phyloP scores from a whole-genome alignment of 2,113 vertebrate species.

The Bubalus kerabau region DNA sequence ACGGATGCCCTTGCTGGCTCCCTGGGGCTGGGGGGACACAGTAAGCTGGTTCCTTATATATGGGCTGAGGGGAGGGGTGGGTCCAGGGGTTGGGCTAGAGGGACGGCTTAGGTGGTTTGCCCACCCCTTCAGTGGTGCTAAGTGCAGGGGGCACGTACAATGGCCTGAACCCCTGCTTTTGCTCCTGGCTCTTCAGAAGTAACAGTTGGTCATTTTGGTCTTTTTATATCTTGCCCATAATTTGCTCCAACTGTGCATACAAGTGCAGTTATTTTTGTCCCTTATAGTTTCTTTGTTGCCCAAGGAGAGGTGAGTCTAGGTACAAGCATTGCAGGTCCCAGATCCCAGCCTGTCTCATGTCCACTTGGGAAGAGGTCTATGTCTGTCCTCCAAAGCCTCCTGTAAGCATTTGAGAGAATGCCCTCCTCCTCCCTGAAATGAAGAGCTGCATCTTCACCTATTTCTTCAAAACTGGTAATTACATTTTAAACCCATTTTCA shows the following conservation, averaged over 20 bases:
- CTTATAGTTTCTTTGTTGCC: neutral
- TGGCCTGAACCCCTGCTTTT: neutral
- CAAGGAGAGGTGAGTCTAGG: neutral
- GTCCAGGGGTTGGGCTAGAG: neutral
- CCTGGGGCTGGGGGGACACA: accelerated
- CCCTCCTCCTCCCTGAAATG: neutral
- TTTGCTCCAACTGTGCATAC: neutral
- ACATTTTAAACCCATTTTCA: accelerated
- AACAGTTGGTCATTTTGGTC: neutral
- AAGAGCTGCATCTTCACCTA: accelerated
- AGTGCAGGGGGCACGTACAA: neutral
- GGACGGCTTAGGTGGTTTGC: too few relatives aligned
- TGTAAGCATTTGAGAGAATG: accelerated
- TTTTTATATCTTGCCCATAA: neutral
- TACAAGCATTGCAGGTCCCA: neutral
- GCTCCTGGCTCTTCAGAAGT: neutral
- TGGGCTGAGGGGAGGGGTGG: neutral
- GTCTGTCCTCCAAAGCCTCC: neutral
- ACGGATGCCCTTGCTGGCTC: neutral
- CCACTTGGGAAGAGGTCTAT: accelerated
- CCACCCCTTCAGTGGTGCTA: neutral
- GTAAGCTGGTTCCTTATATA: neutral
- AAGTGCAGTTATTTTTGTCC: neutral
- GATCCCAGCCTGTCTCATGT: neutral
- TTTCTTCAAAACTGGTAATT: neutral